A percentile compares a stretch with the other conserved stretches of the same genome.
These are phyloP conservation scores for Leptinotarsa haldemani DNA, from an alignment of 2,888 invertebrate species.

Conservation along the genomic window DNA sequence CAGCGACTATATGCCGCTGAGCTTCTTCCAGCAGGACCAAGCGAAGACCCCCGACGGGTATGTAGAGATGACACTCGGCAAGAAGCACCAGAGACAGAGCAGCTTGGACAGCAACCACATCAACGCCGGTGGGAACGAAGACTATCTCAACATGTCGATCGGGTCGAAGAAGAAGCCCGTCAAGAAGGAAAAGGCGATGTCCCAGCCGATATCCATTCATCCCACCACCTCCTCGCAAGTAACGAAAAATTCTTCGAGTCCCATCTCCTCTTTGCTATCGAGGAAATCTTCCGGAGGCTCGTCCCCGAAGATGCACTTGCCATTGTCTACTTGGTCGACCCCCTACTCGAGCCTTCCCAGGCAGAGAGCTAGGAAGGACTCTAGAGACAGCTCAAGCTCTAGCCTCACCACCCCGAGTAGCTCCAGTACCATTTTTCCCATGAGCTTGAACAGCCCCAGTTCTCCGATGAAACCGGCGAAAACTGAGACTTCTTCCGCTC, in stretches of 20 bases:
- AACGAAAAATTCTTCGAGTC: constrained; percentile 55
- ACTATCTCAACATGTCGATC: constrained; percentile 69
- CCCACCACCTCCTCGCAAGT: constrained; percentile 55
- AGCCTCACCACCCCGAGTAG: constrained; percentile 71
- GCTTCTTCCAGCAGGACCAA: constrained; percentile 31
- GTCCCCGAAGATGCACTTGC: constrained; percentile 67
- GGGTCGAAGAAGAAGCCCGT: constrained; percentile 49
- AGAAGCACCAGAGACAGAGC: constrained; percentile 55
- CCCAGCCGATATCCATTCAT: constrained; percentile 75
- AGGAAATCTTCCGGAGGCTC: constrained; percentile 63
- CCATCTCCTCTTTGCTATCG: constrained; percentile 50
- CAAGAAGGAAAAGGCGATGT: constrained; percentile 55
- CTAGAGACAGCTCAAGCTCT: constrained; percentile 64
- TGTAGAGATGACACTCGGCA: constrained; percentile 73
- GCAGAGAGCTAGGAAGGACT: constrained; percentile 60
- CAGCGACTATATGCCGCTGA: constrained; percentile 63
- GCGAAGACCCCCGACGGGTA: constrained; percentile 71
- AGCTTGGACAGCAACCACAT: constrained; percentile 58
- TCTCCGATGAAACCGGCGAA: constrained; percentile 70
- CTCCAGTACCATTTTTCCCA: constrained; percentile 75
- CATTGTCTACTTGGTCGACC: constrained; percentile 62
- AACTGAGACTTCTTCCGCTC: constrained; percentile 44
- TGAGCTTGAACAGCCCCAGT: constrained; percentile 76
- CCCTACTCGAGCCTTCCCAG: constrained; percentile 66
- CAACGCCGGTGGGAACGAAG: constrained; percentile 58